Conservation (phyloP, 2,113 vertebrate genomes). For the Macquaria ambigua region DNA sequence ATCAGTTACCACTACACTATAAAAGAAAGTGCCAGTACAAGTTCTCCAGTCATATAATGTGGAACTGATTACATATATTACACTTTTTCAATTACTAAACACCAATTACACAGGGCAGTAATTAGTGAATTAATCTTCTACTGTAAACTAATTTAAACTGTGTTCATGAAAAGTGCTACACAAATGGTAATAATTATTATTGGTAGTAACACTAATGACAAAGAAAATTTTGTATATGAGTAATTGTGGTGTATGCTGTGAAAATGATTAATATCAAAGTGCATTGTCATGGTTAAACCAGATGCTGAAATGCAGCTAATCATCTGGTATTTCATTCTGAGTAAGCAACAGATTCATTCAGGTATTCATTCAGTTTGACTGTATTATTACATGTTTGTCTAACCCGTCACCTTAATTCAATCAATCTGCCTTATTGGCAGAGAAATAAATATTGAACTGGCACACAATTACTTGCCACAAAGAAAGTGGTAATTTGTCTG, state of each 20-base stretch:
- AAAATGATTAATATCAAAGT: constrained; percentile 39
- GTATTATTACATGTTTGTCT: constrained; percentile 44
- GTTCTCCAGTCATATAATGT: neutral
- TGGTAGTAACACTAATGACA: constrained; percentile 36
- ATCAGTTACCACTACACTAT: neutral
- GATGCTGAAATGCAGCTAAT: constrained; percentile 38
- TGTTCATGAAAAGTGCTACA: constrained; percentile 43
- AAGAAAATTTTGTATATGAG: constrained; percentile 38
- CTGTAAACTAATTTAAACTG: constrained; percentile 46
- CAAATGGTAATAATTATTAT: constrained; percentile 33
- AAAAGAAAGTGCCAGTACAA: neutral
- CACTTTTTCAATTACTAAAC: constrained; percentile 18
- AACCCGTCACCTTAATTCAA: constrained; percentile 27
- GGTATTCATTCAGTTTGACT: constrained; percentile 32
- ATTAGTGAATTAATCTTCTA: constrained; percentile 43
- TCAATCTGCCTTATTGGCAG: constrained; percentile 64
- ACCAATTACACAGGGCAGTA: constrained; percentile 28
- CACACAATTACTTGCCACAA: constrained; percentile 66
- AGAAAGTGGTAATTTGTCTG: constrained; percentile 69
- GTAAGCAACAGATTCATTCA: constrained; percentile 38
- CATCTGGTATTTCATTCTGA: constrained; percentile 35
- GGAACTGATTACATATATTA: neutral
- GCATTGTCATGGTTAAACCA: constrained; percentile 24
- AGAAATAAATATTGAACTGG: constrained; percentile 62
- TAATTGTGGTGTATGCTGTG: constrained; percentile 30